Evolutionary conservation across 2,113 vertebrate genomes (phyloP), one percentile per base, ranked within the genome.

Genomic region (Osmerus eperlanus): DNA sequence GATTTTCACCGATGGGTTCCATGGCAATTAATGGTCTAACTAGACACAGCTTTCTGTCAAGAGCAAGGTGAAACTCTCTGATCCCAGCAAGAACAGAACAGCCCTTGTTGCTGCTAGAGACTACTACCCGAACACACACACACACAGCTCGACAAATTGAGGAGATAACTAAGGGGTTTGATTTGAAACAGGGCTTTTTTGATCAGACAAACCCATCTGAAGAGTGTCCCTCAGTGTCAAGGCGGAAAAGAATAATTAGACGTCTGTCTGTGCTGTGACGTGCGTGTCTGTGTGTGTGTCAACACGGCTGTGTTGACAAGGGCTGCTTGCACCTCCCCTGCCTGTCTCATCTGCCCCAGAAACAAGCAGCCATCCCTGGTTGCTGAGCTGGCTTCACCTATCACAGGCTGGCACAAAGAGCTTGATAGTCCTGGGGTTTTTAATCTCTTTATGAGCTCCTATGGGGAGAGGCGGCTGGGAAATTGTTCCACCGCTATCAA

Each of bases 401-500:
- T 82, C 78, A 72, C 68, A 62, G 68, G 83, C 67, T 72, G 75
- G 74, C 85, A 81, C 80, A 85, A 88, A 85, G 68, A 86, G 84
- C 68, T 86, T 86, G 84, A 87, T 89, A 85, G 84, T 41, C 8
- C 8, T 80, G 60, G 83, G 62, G 51, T 81, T 78, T 86, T 90
- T 91, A 92, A 92, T 92, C 86, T 87, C 81, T 86, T 91, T 88
- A 88, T 88, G 84, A 86, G 85, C 77, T 85, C 81, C 84, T 82
- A 83, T 78, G 81, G 83, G 78, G 71, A 85, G 75, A 81, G 79
- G 83, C 85, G 81, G 78, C 59, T 54, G 74, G 86, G 79, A 90
- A 90, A 92, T 90, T 91, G 80, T 90, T 91, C 82, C 66, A 72
- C 85, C 64, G 75, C 84, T 88, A 87, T 89, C 84, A 86, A 86